A percentile compares a stretch with the other conserved stretches of the same genome.
Conservation (phyloP, 1,140 invertebrate genomes). For the Drosophila hydei region DNA sequence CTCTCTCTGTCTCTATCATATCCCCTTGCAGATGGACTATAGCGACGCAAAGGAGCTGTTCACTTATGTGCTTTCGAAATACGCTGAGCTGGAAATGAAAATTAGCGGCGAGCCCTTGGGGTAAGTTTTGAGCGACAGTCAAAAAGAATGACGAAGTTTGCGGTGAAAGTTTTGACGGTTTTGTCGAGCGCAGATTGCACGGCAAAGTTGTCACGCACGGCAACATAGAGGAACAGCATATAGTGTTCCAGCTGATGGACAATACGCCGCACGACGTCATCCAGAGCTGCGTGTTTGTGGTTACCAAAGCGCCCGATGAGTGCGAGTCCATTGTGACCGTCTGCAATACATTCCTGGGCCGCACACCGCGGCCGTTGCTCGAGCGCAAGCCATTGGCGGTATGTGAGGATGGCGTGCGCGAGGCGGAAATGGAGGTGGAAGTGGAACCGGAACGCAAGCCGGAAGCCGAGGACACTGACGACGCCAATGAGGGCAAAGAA, state of each 20-base stretch:
- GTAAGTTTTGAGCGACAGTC: slow-evolving; percentile 43
- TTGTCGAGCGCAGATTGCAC: slow-evolving; percentile 57
- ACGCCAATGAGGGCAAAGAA: slow-evolving; percentile 9
- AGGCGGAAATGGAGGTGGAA: slow-evolving; percentile 36
- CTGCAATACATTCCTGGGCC: slow-evolving; percentile 65
- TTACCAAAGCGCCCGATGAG: slow-evolving; percentile 43
- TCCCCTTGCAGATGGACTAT: slow-evolving; percentile 53
- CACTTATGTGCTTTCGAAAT: slow-evolving; percentile 67
- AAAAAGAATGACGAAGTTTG: not conserved
- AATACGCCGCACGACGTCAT: slow-evolving; percentile 72
- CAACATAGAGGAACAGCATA: slow-evolving; percentile 60
- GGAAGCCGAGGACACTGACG: slow-evolving; percentile 42
- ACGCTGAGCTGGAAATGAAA: slow-evolving; percentile 69
- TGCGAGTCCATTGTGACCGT: slow-evolving; percentile 69
- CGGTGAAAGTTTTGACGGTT: slow-evolving; percentile 16
- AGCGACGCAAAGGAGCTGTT: slow-evolving; percentile 50
- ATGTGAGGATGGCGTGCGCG: slow-evolving; percentile 58
- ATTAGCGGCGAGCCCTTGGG: slow-evolving; percentile 66
- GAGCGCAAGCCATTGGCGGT: slow-evolving; percentile 58
- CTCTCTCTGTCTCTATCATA: not conserved
- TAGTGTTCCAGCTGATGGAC: slow-evolving; percentile 77
- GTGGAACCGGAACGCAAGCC: slow-evolving; percentile 34
- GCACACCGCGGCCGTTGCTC: slow-evolving; percentile 71
- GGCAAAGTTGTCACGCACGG: slow-evolving; percentile 66
- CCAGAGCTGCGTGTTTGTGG: slow-evolving; percentile 75